A percentile compares a stretch with the other conserved stretches of the same genome.
phyloP scores from a whole-genome alignment of 2,888 invertebrate species.

The Cabera pusaria region DNA sequence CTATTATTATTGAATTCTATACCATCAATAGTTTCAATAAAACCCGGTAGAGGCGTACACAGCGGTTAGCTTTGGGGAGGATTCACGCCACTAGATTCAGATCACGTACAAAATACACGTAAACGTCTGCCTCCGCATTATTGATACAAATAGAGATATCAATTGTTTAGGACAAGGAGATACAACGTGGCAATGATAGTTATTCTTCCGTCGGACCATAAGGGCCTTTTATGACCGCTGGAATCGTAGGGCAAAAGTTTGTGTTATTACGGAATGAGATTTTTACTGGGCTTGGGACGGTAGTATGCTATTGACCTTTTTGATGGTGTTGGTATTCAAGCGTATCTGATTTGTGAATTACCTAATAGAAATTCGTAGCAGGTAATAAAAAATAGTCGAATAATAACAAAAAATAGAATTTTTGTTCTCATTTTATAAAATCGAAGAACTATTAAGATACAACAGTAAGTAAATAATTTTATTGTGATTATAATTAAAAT shows the following conservation, averaged over 20 bases:
- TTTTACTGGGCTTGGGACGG: constrained; percentile 54
- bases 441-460: too few relatives aligned
- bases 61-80: constrained; percentile 40
- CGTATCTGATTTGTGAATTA: constrained; percentile 30
- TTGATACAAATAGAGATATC: constrained; percentile 83
- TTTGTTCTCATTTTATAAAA: too few relatives aligned
- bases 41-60: constrained; percentile 43
- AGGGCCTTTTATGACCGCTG: constrained; percentile 55
- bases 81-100: constrained; percentile 59
- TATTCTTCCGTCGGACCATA: constrained; percentile 57
- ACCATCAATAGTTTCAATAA: constrained; percentile 62
- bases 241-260: constrained; percentile 53
- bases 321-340: constrained; percentile 38
- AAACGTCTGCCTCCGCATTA: constrained; percentile 77
- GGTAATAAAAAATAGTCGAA: too few relatives aligned
- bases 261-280: constrained; percentile 51
- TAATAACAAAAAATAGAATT: too few relatives aligned
- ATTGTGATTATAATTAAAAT: too few relatives aligned
- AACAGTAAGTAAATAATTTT: too few relatives aligned
- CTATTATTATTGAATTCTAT: too few relatives aligned
- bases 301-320: constrained; percentile 54
- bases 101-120: constrained; percentile 76
- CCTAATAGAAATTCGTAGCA: too few relatives aligned
- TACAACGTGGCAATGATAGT: constrained; percentile 71
- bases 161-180: constrained; percentile 78